phyloP scores from a whole-genome alignment of 2,797 vertebrate genomes.

The Paedocypris micromegethes region DNA sequence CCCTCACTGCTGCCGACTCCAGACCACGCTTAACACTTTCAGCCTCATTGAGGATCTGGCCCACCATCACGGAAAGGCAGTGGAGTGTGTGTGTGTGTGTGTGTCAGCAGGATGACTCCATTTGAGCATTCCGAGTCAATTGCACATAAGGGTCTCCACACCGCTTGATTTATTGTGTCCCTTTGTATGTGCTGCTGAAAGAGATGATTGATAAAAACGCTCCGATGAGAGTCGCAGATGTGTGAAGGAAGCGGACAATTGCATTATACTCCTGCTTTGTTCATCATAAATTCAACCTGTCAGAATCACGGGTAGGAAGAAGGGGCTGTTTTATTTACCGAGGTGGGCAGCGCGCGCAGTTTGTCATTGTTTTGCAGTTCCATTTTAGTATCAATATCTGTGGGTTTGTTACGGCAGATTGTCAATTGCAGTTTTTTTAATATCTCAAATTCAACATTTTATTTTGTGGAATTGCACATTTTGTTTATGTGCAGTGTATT shows the following conservation, averaged over 20 bases:
- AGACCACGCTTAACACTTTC: constrained; percentile 47
- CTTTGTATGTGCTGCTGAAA: constrained; percentile 31
- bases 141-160: constrained; percentile 32
- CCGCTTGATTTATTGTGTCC: constrained; percentile 38
- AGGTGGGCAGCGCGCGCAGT: constrained; percentile 18
- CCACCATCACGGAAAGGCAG: constrained; percentile 27
- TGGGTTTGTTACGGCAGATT: neutral
- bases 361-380: constrained; percentile 11
- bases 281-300: constrained; percentile 34
- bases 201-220: constrained; percentile 41
- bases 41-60: constrained; percentile 49
- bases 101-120: constrained; percentile 18
- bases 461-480: no score
- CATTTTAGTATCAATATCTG: neutral
- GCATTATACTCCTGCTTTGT: constrained; percentile 21
- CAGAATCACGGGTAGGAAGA: constrained; percentile 18
- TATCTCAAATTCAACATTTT: no score
- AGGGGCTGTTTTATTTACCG: constrained; percentile 29
- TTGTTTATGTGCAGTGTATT: no score
- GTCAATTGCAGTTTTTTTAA: neutral
- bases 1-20: constrained; percentile 34
- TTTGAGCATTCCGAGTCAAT: constrained; percentile 30
- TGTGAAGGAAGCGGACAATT: constrained; percentile 24
- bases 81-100: constrained; percentile 25
- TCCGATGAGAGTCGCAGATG: constrained; percentile 41